Evolutionary conservation across 1,140 invertebrate species (phyloP).

Genomic region (Oedothorax gibbosus): DNA sequence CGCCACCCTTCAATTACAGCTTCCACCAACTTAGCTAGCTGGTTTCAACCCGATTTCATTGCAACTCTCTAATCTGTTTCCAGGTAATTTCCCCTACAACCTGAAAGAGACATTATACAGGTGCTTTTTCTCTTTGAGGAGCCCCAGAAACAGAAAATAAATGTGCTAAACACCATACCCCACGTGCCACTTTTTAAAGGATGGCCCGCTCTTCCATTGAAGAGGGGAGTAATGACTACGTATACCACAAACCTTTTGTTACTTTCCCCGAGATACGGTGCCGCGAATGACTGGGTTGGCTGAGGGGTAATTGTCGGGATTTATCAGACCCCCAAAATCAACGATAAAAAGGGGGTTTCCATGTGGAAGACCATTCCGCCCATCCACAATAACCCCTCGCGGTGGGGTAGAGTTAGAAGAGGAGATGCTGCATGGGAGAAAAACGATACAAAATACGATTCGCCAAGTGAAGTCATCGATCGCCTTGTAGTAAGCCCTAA

Average conservation of each 20-base stretch:
- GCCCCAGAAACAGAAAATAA: no score
- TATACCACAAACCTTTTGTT: slow-evolving; percentile 24
- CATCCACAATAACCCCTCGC: background rate
- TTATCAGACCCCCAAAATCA: slow-evolving; percentile 20
- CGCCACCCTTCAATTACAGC: no score
- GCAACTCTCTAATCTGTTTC: no score
- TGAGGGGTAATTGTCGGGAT: slow-evolving; percentile 30
- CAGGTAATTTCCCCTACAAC: no score
- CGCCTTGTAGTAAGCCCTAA: no score
- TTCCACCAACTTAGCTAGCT: no score
- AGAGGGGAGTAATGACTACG: slow-evolving; percentile 19
- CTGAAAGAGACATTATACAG: no score
- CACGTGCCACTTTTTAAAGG: slow-evolving; percentile 10
- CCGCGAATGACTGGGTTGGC: background rate
- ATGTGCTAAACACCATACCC: background rate
- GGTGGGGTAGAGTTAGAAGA: background rate
- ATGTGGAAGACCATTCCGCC: background rate
- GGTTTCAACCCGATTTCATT: no score
- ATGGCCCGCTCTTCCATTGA: background rate
- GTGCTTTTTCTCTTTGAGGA: no score
- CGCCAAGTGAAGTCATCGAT: no score
- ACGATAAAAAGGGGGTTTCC: slow-evolving; percentile 18
- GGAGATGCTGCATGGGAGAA: no score
- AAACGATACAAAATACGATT: no score
- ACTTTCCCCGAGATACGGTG: background rate